Conservation (phyloP, 2,797 vertebrate species). For the Parotocinclus haroldoi region DNA sequence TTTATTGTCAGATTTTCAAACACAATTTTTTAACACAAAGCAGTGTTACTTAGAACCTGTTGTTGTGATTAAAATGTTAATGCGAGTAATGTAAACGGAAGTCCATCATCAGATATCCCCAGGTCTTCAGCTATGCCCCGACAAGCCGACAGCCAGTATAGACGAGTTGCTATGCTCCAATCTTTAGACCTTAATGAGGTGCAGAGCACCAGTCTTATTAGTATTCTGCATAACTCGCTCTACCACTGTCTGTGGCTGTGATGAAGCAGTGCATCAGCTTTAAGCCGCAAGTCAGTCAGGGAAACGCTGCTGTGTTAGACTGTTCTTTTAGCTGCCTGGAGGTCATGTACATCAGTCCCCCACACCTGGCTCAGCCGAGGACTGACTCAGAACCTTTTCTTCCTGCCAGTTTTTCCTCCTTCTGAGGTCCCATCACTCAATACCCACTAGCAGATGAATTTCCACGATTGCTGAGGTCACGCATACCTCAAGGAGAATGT, state of each 20-base stretch:
- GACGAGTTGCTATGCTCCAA: conserved; percentile 30
- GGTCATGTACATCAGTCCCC: conserved; percentile 16
- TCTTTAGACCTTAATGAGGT: conserved; percentile 44
- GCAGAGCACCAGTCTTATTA: conserved; percentile 38
- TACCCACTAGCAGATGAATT: neutral
- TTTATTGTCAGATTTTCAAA: too few species aligned
- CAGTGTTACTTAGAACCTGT: conserved; percentile 1
- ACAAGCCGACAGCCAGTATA: conserved; percentile 30
- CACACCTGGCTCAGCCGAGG: neutral
- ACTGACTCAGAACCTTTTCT: conserved; percentile 11
- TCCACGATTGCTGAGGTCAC: neutral
- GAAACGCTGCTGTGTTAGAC: conserved; percentile 25
- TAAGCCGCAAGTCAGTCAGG: conserved; percentile 21
- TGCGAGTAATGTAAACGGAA: conserved; percentile 19
- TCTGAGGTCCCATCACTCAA: neutral
- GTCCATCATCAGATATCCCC: conserved; percentile 11
- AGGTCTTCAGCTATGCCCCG: conserved; percentile 21
- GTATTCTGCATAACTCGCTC: conserved; percentile 39
- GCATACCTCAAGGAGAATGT: neutral
- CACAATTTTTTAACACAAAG: too few species aligned
- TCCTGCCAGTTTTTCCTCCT: neutral
- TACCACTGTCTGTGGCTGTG: conserved; percentile 33
- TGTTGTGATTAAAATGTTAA: conserved; percentile 13
- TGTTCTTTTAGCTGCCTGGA: conserved; percentile 28
- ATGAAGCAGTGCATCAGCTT: conserved; percentile 29